Percentiles rank a stretch among this genome's conserved stretches.
These are phyloP conservation scores for Ditylenchus weischeri DNA, from an alignment of 2,888 invertebrate species.

Conservation along the genomic window DNA sequence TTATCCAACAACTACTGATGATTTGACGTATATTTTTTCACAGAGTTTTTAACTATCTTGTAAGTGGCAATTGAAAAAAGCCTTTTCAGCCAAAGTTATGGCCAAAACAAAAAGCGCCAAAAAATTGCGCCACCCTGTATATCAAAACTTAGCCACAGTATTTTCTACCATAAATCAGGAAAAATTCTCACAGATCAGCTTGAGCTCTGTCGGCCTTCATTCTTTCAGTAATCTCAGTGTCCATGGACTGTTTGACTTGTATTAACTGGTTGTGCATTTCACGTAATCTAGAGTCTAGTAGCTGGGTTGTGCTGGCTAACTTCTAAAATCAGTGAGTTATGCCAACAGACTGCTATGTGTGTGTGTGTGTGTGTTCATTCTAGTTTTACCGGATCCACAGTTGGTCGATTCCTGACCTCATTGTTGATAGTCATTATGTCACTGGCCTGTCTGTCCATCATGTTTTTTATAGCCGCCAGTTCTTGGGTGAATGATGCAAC, in stretches of 20 bases:
- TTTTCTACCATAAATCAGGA: not conserved
- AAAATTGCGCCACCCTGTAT: too few species aligned
- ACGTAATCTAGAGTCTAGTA: constrained; percentile 48
- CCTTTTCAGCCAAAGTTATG: too few species aligned
- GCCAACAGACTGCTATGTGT: not conserved
- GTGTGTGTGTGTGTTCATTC: not conserved
- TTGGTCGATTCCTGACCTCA: constrained; percentile 43
- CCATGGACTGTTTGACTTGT: constrained; percentile 44
- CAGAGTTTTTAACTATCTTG: too few species aligned
- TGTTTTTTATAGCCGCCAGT: constrained; percentile 39
- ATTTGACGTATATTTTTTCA: too few species aligned
- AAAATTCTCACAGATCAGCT: constrained; percentile 37
- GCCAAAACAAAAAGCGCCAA: too few species aligned
- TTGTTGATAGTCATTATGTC: constrained; percentile 38
- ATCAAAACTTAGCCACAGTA: too few species aligned
- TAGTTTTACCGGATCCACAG: constrained; percentile 41
- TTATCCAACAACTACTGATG: too few species aligned
- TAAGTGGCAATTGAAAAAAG: too few species aligned
- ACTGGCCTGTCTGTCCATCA: constrained; percentile 38
- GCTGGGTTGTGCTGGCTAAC: constrained; percentile 44
- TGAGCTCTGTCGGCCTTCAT: constrained; percentile 40
- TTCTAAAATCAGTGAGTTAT: constrained; percentile 36
- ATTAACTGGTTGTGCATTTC: constrained; percentile 53
- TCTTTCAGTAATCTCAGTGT: constrained; percentile 47
- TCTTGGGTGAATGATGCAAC: constrained; percentile 31